Conservation (phyloP, 2,888 invertebrate species). For the Auanema freiburgensis region DNA sequence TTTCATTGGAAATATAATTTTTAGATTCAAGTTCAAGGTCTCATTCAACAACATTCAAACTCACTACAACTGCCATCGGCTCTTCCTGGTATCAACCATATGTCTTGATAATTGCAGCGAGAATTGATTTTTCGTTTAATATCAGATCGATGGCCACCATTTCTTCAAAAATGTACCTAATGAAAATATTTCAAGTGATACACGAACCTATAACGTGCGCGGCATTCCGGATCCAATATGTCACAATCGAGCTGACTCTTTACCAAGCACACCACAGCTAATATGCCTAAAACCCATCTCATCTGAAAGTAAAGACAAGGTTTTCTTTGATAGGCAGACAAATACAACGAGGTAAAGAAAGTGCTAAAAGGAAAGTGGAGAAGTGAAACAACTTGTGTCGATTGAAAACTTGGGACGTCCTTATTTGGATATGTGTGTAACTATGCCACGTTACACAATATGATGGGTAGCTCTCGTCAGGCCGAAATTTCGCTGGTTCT, state of each 20-base stretch:
- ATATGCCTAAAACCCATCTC: slow-evolving; percentile 19
- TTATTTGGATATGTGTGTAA: too few relatives aligned
- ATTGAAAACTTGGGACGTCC: too few relatives aligned
- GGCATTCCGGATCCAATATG: slow-evolving; percentile 56
- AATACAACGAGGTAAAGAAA: not conserved
- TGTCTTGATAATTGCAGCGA: slow-evolving; percentile 60
- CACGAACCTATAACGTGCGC: slow-evolving; percentile 40
- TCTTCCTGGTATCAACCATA: slow-evolving; percentile 62
- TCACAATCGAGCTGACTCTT: slow-evolving; percentile 51
- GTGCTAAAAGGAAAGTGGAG: not conserved
- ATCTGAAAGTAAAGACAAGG: slow-evolving; percentile 7
- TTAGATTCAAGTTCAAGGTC: slow-evolving; percentile 1
- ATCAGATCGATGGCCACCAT: slow-evolving; percentile 26
- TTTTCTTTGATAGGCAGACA: not conserved
- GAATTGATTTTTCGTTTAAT: slow-evolving; percentile 32
- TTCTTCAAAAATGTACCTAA: slow-evolving; percentile 22
- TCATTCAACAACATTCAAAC: slow-evolving; percentile 27
- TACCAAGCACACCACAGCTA: slow-evolving; percentile 16
- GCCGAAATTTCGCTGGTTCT: too few relatives aligned
- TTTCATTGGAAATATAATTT: not conserved
- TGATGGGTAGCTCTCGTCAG: too few relatives aligned
- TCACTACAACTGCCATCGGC: slow-evolving; percentile 63
- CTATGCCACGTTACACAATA: too few relatives aligned
- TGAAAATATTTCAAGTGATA: not conserved
- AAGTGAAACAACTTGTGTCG: not conserved